These are phyloP conservation scores for Hoplodrina blanda DNA, from an alignment of 2,888 invertebrate genomes.

Conservation along the genomic window DNA sequence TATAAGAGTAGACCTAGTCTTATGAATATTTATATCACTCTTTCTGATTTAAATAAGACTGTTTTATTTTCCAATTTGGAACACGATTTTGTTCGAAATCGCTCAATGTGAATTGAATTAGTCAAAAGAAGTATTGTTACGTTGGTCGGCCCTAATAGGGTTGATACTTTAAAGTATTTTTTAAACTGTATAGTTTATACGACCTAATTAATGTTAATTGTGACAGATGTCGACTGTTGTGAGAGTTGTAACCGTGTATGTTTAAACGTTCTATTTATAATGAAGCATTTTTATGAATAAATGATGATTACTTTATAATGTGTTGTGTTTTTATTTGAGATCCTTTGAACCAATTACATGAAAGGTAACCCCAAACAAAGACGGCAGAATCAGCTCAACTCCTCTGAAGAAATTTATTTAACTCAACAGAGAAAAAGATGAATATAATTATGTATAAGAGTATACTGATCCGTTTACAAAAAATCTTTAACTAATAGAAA, in stretches of 20 bases:
- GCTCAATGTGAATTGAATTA: constrained; percentile 65
- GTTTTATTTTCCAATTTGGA: constrained; percentile 70
- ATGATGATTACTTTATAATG: constrained; percentile 73
- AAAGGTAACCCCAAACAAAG: neutral
- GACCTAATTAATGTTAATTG: constrained; percentile 76
- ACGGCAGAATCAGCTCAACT: neutral
- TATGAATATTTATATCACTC: constrained; percentile 75
- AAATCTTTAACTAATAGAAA: too few species aligned
- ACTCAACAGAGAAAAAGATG: neutral
- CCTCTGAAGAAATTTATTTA: too few species aligned
- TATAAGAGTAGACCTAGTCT: constrained; percentile 79
- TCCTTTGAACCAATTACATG: neutral
- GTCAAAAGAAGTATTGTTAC: constrained; percentile 64
- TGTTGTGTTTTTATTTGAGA: constrained; percentile 35
- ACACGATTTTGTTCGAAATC: constrained; percentile 56
- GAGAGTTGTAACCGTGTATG: constrained; percentile 71
- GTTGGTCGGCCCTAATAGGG: constrained; percentile 54
- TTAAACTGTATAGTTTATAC: constrained; percentile 72
- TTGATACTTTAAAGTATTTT: constrained; percentile 69
- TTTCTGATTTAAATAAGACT: constrained; percentile 83
- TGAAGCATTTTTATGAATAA: constrained; percentile 88
- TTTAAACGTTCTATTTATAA: constrained; percentile 87
- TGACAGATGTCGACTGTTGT: constrained; percentile 72
- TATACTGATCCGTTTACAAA: too few species aligned
- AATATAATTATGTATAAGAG: too few species aligned